Base-by-base conservation (phyloP, 2,797 vertebrate genomes). In the Centroberyx gerrardi region DNA sequence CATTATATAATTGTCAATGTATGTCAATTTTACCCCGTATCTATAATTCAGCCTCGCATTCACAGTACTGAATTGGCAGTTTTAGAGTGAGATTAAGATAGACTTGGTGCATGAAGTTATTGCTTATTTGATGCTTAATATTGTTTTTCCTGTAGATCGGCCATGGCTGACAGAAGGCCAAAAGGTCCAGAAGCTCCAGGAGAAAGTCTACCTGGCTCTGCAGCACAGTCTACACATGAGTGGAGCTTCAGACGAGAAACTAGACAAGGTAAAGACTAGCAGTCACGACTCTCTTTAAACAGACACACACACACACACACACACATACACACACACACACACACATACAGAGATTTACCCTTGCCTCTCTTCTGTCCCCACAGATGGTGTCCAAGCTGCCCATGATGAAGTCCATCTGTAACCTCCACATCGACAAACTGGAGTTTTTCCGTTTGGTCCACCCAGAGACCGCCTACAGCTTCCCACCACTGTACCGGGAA, bases 391-490 rank as follows among this genome's bases (percentile, higher is more conserved):
- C 97, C 85, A 97, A 96, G 88, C 93, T 97, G 75, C 96, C 97
- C 28, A 72, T 94, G 84, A 96, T 98, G 96, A 97, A 97, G 90
- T 97, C 97, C 0, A 97, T 98, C 86, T 97, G 97, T 82, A 97
- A 96, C 85, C 96, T 97, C 74, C 97, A 98, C 84, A 89, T 96
- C 65, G 97, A 97, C 78, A 97, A 98, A 92, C 93, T 98, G 85
- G 96, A 97, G 83, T 97, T 97, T 91, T 98, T 98, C 93, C 96
- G 96, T 12, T 90, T 97, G 80, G 87, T 97, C 74, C 96, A 98
- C 78, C 96, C 97, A 0, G 96, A 98, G 83, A 97, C 96, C 0
- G 96, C 96, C 71, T 94, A 95, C 93, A 96, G 91, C 90, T 98
- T 98, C 77, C 97, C 97, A 0, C 97, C 97, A 0, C 95, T 98